Percentiles rank a stretch among this genome's conserved stretches.
Evolutionary conservation across 1,140 invertebrate species (phyloP).

Genomic region (Oedothorax gibbosus): DNA sequence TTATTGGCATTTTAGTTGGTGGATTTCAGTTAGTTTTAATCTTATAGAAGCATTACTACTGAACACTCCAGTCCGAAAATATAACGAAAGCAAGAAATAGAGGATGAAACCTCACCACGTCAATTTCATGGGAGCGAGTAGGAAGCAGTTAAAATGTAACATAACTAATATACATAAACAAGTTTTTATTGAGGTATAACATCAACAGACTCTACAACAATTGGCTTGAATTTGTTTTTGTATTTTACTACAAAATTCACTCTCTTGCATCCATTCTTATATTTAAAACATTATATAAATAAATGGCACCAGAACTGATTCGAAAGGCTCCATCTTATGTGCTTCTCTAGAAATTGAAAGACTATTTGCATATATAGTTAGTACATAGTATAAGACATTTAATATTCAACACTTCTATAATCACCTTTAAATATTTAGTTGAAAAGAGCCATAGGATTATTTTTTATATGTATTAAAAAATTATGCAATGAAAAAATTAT

Average conservation of each 20-base stretch:
- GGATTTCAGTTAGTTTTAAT: too few species aligned
- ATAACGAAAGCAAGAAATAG: too few species aligned
- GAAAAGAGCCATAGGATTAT: conserved; percentile 28
- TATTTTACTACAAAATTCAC: conserved; percentile 21
- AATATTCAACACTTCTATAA: conserved; percentile 42
- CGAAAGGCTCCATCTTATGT: conserved; percentile 35
- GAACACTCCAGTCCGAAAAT: too few species aligned
- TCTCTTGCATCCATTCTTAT: not conserved
- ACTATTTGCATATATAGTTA: conserved; percentile 31
- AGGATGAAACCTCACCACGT: too few species aligned
- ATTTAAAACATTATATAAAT: conserved; percentile 9
- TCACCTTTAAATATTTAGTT: conserved; percentile 19
- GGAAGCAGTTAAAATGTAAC: conserved; percentile 4
- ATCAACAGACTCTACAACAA: conserved; percentile 22
- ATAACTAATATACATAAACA: conserved; percentile 30
- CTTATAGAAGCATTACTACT: too few species aligned
- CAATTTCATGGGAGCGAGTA: not conserved
- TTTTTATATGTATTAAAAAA: too few species aligned
- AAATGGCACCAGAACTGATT: conserved; percentile 56
- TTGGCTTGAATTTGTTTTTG: not conserved
- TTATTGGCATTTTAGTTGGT: too few species aligned
- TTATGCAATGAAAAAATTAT: too few species aligned
- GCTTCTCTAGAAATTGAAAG: conserved; percentile 46
- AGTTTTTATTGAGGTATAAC: conserved; percentile 21
- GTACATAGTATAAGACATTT: conserved; percentile 17